Evolutionary conservation across 2,113 vertebrate species (phyloP).

Genomic region (Pardalotus punctatus): DNA sequence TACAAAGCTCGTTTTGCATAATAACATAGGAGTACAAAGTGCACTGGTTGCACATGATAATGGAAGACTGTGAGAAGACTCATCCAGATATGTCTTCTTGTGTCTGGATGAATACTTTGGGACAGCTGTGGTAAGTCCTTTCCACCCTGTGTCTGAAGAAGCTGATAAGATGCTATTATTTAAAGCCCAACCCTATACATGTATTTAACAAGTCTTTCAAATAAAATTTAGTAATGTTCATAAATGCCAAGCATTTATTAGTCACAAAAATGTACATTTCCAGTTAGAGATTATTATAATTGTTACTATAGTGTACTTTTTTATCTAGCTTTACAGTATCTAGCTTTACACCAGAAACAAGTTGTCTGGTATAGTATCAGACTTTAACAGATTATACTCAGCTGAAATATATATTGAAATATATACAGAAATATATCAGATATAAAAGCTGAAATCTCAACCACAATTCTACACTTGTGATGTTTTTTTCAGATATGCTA

Average conservation of each 20-base stretch:
- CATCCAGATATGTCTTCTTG: not conserved
- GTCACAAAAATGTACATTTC: not conserved
- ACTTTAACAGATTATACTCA: not conserved
- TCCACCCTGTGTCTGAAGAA: not conserved
- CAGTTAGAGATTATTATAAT: not conserved
- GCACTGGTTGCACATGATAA: not conserved
- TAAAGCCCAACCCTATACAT: not conserved
- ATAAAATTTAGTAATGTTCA: not conserved
- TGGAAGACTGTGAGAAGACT: not conserved
- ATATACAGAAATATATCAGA: too few species aligned
- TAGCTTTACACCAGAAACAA: not conserved
- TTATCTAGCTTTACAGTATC: not conserved
- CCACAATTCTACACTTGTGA: fast-evolving
- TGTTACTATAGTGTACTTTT: not conserved
- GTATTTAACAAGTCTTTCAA: not conserved
- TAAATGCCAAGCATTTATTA: not conserved
- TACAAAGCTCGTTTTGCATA: not conserved
- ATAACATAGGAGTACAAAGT: not conserved
- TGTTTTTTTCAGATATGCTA: not conserved
- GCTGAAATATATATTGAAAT: too few species aligned
- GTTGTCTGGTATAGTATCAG: not conserved
- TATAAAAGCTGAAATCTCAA: not conserved
- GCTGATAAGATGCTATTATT: not conserved
- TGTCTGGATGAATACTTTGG: not conserved
- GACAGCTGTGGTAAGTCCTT: not conserved